phyloP scores from a whole-genome alignment of 2,888 invertebrate species.

The Acanthosepion pharaonis region DNA sequence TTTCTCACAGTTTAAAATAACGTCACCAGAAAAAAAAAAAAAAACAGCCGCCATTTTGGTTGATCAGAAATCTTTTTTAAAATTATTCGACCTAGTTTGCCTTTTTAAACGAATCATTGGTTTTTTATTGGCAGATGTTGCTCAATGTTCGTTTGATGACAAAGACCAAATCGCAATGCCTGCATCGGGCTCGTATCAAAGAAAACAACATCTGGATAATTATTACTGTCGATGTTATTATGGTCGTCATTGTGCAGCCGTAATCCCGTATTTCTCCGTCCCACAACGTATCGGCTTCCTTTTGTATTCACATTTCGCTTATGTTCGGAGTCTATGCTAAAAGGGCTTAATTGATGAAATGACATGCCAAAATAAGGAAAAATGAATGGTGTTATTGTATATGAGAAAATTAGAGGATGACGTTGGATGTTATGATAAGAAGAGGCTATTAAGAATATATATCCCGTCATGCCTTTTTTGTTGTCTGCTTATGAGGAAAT shows the following conservation, averaged over 20 bases:
- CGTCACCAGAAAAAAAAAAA: too few species aligned
- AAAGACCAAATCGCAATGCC: neutral
- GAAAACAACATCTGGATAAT: neutral
- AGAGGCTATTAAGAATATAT: neutral
- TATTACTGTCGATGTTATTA: neutral
- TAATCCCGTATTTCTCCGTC: neutral
- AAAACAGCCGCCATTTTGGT: too few species aligned
- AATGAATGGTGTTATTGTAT: slow-evolving; percentile 1
- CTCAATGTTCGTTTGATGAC: neutral
- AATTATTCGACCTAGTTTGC: neutral
- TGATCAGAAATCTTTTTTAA: neutral
- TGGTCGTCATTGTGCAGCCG: neutral
- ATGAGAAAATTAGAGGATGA: neutral
- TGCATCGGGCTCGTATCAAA: neutral
- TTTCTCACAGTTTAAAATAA: too few species aligned
- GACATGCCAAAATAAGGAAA: neutral
- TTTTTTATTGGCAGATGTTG: neutral
- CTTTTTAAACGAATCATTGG: neutral
- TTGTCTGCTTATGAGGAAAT: neutral
- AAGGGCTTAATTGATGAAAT: neutral
- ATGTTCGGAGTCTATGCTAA: neutral
- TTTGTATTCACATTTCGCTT: neutral
- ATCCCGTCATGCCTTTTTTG: neutral
- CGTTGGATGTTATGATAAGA: neutral
- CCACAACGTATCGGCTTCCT: too few species aligned